A percentile compares a stretch with the other conserved stretches of the same genome.
phyloP scores from a whole-genome alignment of 2,888 invertebrate species.

The Metacarcinus magister region DNA sequence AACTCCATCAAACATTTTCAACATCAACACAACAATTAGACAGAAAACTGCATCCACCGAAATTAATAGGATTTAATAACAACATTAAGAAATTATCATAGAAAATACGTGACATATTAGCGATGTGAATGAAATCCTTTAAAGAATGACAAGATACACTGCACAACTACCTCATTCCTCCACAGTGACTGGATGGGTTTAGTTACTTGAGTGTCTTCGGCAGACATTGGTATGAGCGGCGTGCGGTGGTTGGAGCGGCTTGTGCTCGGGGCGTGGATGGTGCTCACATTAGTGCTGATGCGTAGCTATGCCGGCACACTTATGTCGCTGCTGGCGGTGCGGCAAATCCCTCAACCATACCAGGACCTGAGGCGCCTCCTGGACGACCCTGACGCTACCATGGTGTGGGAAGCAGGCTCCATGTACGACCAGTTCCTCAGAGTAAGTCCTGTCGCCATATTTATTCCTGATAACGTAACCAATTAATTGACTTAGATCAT shows the following conservation, averaged over 20 bases:
- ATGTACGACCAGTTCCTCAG: slow-evolving; percentile 49
- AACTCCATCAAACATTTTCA: no score
- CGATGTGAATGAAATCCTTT: no score
- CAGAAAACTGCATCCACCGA: no score
- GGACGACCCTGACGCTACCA: slow-evolving; percentile 9
- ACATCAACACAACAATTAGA: no score
- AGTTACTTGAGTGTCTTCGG: neutral
- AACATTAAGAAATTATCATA: no score
- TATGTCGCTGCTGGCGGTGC: slow-evolving; percentile 74
- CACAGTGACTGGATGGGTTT: no score
- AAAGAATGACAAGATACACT: no score
- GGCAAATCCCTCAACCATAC: slow-evolving; percentile 68
- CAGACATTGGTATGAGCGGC: neutral
- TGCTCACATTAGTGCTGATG: slow-evolving; percentile 67
- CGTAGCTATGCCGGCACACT: slow-evolving; percentile 71
- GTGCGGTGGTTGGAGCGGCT: slow-evolving; percentile 29
- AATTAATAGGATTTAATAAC: no score
- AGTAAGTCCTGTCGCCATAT: neutral
- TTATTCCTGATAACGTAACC: neutral
- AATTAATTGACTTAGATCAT: no score
- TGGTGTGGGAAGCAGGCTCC: slow-evolving; percentile 61
- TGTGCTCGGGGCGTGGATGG: slow-evolving; percentile 72
- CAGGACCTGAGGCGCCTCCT: slow-evolving; percentile 63
- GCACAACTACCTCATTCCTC: no score
- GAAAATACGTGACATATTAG: no score